These are phyloP conservation scores for Scelioninae gen. 1 DNA, from an alignment of 2,888 invertebrate genomes.

Conservation along the genomic window DNA sequence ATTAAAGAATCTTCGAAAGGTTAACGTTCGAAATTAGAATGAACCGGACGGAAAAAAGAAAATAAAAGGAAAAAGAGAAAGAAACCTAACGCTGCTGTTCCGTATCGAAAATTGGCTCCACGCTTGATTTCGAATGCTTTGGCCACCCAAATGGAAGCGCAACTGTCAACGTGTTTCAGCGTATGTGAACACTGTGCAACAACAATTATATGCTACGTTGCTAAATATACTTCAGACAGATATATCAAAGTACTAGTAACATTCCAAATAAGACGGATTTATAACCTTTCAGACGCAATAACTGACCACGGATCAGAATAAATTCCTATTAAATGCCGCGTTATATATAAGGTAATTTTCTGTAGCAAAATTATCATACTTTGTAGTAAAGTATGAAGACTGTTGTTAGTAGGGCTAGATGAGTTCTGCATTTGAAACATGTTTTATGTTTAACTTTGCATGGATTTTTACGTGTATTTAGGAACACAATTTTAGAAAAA, in stretches of 20 bases:
- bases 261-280: constrained; percentile 21
- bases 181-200: constrained; percentile 19
- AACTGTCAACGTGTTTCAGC: constrained; percentile 26
- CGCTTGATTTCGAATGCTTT: constrained; percentile 27
- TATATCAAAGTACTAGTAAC: constrained; percentile 16
- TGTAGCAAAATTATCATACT: too few species aligned
- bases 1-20: constrained; percentile 35
- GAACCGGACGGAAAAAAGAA: not conserved
- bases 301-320: too few species aligned
- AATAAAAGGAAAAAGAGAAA: too few species aligned
- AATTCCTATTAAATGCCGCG: too few species aligned
- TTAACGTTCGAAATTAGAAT: constrained; percentile 55
- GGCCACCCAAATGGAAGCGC: constrained; percentile 33
- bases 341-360: too few species aligned
- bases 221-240: constrained; percentile 30
- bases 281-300: not conserved
- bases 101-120: constrained; percentile 53
- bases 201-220: constrained; percentile 24
- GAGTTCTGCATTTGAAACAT: too few species aligned
- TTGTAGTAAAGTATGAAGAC: too few species aligned
- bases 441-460: too few species aligned
- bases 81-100: constrained; percentile 9
- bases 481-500: too few species aligned
- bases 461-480: too few species aligned
- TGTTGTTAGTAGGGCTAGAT: too few species aligned